Base-by-base conservation (phyloP, 2,113 vertebrate genomes). In the Ophthalmotilapia sp. region DNA sequence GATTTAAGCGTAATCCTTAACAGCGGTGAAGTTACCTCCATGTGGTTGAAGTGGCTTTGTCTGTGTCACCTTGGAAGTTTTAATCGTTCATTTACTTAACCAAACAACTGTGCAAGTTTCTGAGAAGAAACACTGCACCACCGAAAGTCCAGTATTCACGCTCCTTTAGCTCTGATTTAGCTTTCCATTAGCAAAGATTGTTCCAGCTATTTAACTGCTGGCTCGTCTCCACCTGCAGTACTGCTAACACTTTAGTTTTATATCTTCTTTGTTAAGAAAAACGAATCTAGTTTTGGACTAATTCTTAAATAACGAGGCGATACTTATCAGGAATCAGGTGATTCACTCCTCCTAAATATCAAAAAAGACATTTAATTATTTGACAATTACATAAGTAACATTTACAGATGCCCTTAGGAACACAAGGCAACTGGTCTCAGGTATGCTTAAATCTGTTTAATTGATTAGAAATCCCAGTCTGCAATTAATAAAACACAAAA, bases 301-400 rank as follows among this genome's bases (percentile, higher is more conserved):
- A 13, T 68, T 68, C 0, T 40, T 68, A 40, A 68, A n/a, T 5
- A 40, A 21, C 1, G 1, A 13, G 62, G 33, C 2, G 0, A n/a
- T 38, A 38, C 9, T 1, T 2, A 11, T 9, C 31, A 36, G 31
- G 11, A 36, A 65, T 2, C 6, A 2, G 31, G 33, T 36, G 17
- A 65, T 65, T 65, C 3, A 65, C 2, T n/a, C 9, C 11, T 58
- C 2, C 60, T 36, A 36, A 65, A 65, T 65, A 65, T n/a, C 6
- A 38, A 65, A 65, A 38, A 36, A 38, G 10, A n/a, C 6, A n/a
- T 65, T 36, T 65, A 65, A 36, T 65, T 38, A n/a, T 65, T n/a
- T 38, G 17, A 5, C 9, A 13, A 36, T 65, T 65, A n/a, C 6
- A 60, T 7, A 65, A 1, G 60, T 7, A n/a, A n/a, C 31, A 65